These are phyloP conservation scores for Octodon degus DNA, from an alignment of 2,113 vertebrate genomes.

Conservation along the genomic window DNA sequence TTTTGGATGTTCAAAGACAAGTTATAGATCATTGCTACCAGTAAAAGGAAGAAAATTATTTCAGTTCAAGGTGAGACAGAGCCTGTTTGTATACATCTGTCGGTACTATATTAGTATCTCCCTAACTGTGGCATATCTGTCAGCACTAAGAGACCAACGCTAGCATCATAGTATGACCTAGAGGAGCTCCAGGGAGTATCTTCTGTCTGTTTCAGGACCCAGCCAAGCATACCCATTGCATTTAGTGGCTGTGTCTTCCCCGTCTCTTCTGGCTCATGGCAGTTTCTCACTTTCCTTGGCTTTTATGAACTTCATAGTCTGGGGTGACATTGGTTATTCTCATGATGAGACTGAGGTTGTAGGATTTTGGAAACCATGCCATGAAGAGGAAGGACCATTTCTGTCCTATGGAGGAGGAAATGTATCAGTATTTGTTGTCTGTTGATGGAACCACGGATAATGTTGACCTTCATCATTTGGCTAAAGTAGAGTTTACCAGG, in stretches of 20 bases:
- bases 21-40: slow-evolving; percentile 69
- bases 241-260: background rate
- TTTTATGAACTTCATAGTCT: background rate
- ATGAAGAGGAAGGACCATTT: background rate
- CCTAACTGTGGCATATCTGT: background rate
- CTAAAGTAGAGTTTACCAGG: background rate
- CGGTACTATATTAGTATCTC: too few relatives aligned
- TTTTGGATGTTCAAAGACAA: slow-evolving; percentile 63
- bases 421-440: background rate
- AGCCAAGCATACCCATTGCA: fast-evolving
- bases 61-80: slow-evolving; percentile 60
- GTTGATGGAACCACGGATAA: too few relatives aligned
- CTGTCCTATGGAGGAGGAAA: background rate
- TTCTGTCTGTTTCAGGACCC: background rate
- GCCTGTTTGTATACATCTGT: background rate
- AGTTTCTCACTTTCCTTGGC: background rate
- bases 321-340: background rate
- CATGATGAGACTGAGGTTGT: background rate
- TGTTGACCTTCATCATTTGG: background rate
- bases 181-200: background rate
- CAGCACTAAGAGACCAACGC: background rate
- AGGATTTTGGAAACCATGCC: background rate
- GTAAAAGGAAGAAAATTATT: slow-evolving; percentile 1
- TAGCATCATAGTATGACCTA: fast-evolving
- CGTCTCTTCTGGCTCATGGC: background rate